Conservation (phyloP, 1,140 invertebrate genomes). For the Chironomus tepperi region DNA sequence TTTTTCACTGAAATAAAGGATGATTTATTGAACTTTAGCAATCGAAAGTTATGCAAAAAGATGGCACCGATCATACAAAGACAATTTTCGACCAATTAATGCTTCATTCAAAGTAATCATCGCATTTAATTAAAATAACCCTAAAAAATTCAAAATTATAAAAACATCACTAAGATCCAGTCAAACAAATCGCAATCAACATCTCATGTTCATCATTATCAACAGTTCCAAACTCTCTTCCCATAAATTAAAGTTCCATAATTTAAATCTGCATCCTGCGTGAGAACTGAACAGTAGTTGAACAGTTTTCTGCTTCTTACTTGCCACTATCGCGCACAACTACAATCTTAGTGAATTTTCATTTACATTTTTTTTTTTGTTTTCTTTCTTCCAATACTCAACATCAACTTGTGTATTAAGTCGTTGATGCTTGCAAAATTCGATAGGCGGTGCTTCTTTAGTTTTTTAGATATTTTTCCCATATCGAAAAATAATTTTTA, state of each 20-base stretch:
- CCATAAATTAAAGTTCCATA: background rate
- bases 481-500: background rate
- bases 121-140: too few species aligned
- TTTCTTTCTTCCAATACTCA: background rate
- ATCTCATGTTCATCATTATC: too few species aligned
- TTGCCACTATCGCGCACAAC: background rate
- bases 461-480: background rate
- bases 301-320: background rate
- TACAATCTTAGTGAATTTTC: background rate
- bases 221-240: too few species aligned
- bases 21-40: too few species aligned
- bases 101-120: too few species aligned
- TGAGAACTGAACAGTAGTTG: background rate
- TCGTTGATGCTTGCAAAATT: background rate
- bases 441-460: background rate
- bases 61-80: too few species aligned
- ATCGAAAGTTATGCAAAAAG: too few species aligned
- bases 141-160: too few species aligned
- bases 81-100: too few species aligned
- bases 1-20: too few species aligned
- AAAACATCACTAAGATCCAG: too few species aligned
- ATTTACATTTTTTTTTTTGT: background rate
- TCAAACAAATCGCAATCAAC: too few species aligned
- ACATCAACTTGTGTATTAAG: background rate
- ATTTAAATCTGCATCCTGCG: constrained; percentile 6